Conservation (phyloP, 2,888 invertebrate species). For the Charanyca ferruginea region DNA sequence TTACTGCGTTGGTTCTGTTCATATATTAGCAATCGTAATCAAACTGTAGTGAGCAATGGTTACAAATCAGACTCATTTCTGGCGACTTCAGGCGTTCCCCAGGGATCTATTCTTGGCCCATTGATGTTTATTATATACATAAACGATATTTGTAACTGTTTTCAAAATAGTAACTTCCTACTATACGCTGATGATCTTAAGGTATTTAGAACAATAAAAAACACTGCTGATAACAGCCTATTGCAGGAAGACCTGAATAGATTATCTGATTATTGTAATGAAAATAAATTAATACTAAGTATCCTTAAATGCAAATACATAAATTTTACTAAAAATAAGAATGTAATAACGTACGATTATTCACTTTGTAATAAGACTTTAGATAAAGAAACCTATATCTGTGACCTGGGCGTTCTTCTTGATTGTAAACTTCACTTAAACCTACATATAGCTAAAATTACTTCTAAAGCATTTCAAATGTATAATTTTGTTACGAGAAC, state of each 20-base stretch:
- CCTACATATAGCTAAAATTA: slow-evolving; percentile 15
- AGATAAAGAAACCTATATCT: slow-evolving; percentile 9
- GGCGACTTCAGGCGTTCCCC: slow-evolving; percentile 10
- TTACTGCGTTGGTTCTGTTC: no score
- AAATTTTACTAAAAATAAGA: slow-evolving; percentile 20
- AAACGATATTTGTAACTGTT: slow-evolving; percentile 3
- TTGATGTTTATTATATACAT: slow-evolving; percentile 21
- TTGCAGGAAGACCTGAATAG: slow-evolving; percentile 8
- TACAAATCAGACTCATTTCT: slow-evolving; percentile 6
- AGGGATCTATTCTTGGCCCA: slow-evolving; percentile 10
- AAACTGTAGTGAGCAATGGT: slow-evolving; percentile 6
- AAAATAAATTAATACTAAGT: slow-evolving; percentile 16
- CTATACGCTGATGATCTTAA: slow-evolving; percentile 18
- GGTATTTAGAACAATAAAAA: slow-evolving; percentile 7
- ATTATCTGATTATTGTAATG: slow-evolving; percentile 12
- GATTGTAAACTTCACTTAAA: slow-evolving; percentile 13
- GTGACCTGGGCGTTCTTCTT: no score
- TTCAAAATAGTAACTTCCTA: no score
- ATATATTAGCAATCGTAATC: no score
- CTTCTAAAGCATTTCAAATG: slow-evolving; percentile 3
- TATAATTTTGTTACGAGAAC: background rate
- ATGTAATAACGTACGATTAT: slow-evolving; percentile 7
- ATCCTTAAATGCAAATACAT: slow-evolving; percentile 20
- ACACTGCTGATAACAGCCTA: background rate
- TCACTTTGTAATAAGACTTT: background rate